These are phyloP conservation scores for Kuschelorhynchus macadamiae DNA, from an alignment of 2,888 invertebrate genomes.

Conservation along the genomic window DNA sequence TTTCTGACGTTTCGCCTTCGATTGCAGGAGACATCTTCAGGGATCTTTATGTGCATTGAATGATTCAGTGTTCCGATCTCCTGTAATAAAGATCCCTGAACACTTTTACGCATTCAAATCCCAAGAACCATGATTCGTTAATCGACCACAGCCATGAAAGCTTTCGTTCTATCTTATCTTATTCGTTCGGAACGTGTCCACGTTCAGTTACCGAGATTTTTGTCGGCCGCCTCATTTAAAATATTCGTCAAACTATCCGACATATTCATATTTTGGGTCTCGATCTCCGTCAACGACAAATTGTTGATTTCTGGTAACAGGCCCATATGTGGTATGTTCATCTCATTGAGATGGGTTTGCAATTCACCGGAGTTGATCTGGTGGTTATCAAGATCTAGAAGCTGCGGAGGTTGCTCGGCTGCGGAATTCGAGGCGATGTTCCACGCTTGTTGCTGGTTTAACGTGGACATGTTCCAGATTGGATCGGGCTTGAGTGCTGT, in stretches of 20 bases:
- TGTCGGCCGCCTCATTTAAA: constrained; percentile 28
- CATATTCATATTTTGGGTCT: constrained; percentile 66
- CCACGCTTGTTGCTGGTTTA: constrained; percentile 26
- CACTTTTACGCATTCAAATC: too few relatives aligned
- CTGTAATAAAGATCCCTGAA: too few relatives aligned
- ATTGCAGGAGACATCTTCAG: too few relatives aligned
- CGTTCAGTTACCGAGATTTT: too few relatives aligned
- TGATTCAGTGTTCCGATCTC: too few relatives aligned
- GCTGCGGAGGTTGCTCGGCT: constrained; percentile 42
- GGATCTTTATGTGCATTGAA: too few relatives aligned
- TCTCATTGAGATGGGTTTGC: constrained; percentile 39
- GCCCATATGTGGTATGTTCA: constrained; percentile 53
- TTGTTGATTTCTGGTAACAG: constrained; percentile 61
- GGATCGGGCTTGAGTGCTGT: constrained; percentile 26
- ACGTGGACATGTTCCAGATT: constrained; percentile 17
- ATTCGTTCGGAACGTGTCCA: too few relatives aligned
- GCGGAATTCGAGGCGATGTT: constrained; percentile 20
- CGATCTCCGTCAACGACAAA: constrained; percentile 68
- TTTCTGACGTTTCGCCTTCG: too few relatives aligned
- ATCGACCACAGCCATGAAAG: too few relatives aligned
- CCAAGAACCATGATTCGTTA: too few relatives aligned
- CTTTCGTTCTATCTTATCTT: too few relatives aligned
- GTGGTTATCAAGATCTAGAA: constrained; percentile 70
- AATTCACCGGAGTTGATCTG: constrained; percentile 61
- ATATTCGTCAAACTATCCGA: constrained; percentile 71